Evolutionary conservation across 2,113 vertebrate genomes (phyloP).

Genomic region (Bambusicola thoracicus): DNA sequence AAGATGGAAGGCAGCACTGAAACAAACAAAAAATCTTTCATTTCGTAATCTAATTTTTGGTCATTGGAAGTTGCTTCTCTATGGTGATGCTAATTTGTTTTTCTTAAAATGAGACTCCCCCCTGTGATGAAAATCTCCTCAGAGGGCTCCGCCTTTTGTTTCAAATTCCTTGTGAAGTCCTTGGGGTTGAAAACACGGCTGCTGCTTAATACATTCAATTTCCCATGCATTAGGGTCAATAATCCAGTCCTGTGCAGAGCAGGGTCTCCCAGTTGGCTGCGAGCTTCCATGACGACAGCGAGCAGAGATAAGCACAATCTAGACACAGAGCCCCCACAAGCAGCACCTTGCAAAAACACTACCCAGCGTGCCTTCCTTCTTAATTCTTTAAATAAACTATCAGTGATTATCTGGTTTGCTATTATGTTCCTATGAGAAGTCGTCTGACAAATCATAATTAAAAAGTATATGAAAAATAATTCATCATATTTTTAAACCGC

Average conservation of each 20-base stretch:
- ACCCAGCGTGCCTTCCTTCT: neutral
- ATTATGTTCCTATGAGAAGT: slow-evolving; percentile 43
- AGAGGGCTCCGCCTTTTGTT: slow-evolving; percentile 65
- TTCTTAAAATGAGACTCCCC: slow-evolving; percentile 43
- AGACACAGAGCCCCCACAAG: slow-evolving; percentile 11
- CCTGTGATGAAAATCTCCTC: slow-evolving; percentile 60
- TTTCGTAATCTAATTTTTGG: slow-evolving; percentile 60
- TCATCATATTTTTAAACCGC: slow-evolving; percentile 23
- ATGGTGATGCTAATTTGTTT: slow-evolving; percentile 71
- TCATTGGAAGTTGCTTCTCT: slow-evolving; percentile 56
- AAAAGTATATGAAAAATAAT: neutral
- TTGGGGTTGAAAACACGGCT: slow-evolving; percentile 41
- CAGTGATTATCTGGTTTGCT: slow-evolving; percentile 7
- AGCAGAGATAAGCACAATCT: slow-evolving; percentile 25
- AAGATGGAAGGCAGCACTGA: neutral
- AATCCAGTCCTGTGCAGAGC: slow-evolving; percentile 56
- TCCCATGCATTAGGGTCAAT: slow-evolving; percentile 60
- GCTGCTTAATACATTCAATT: slow-evolving; percentile 58
- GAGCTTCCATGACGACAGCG: slow-evolving; percentile 64
- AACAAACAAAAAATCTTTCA: slow-evolving; percentile 34
- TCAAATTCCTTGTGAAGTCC: slow-evolving; percentile 68
- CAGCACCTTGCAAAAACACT: neutral
- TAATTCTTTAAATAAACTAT: slow-evolving; percentile 2
- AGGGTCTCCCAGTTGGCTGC: slow-evolving; percentile 51
- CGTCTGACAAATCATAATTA: slow-evolving; percentile 49